Evolutionary conservation across 2,888 invertebrate species (phyloP).

Genomic region (Cheilosia scutellata): DNA sequence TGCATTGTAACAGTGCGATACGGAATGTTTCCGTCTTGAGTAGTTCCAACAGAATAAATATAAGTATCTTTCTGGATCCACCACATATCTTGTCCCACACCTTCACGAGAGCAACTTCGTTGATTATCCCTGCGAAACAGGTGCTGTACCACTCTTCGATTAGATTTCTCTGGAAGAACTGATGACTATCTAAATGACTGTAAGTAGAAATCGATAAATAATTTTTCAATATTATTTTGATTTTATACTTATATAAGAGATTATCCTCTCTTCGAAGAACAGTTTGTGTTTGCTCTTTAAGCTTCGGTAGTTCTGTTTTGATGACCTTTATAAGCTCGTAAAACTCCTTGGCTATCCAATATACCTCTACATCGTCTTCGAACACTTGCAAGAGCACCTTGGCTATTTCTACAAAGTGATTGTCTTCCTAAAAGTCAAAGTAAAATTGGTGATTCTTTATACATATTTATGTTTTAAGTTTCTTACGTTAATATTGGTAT

Average conservation of each 20-base stretch:
- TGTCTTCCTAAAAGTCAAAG: slow-evolving; percentile 83
- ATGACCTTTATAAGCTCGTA: slow-evolving; percentile 89
- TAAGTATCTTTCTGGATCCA: slow-evolving; percentile 92
- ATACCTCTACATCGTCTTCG: slow-evolving; percentile 90
- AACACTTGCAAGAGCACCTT: slow-evolving; percentile 89
- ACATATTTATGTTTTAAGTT: background rate
- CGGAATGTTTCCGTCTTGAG: slow-evolving; percentile 87
- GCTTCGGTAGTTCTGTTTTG: slow-evolving; percentile 87
- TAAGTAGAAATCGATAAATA: slow-evolving; percentile 77
- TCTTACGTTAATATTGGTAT: slow-evolving; percentile 84
- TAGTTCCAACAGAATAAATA: slow-evolving; percentile 90
- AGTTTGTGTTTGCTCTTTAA: slow-evolving; percentile 88
- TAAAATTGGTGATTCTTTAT: background rate
- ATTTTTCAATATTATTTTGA: background rate
- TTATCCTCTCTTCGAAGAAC: slow-evolving; percentile 92
- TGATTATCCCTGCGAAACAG: slow-evolving; percentile 92
- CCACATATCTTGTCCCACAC: slow-evolving; percentile 96
- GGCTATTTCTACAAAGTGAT: slow-evolving; percentile 87
- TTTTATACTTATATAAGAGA: slow-evolving; percentile 87
- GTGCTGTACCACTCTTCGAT: slow-evolving; percentile 92
- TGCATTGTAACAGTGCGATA: slow-evolving; percentile 86
- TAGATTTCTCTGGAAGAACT: slow-evolving; percentile 85
- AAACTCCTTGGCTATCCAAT: slow-evolving; percentile 92
- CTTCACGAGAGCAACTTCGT: slow-evolving; percentile 90
- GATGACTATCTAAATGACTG: slow-evolving; percentile 88